Percentiles rank a stretch among this genome's conserved stretches.
These are phyloP conservation scores for Anthonomus grandis DNA, from an alignment of 1,140 invertebrate species.

Conservation along the genomic window DNA sequence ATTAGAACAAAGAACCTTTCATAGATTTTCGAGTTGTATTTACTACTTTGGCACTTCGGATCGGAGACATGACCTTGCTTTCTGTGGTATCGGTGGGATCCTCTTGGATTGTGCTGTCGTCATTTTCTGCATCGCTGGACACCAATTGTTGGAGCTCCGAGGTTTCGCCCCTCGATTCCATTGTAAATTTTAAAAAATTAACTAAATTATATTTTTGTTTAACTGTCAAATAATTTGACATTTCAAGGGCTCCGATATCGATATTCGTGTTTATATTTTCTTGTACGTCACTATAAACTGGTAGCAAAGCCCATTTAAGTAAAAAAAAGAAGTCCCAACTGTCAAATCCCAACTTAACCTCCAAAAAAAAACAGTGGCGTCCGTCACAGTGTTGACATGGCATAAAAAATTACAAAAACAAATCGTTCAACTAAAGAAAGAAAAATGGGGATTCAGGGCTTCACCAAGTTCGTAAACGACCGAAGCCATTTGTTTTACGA, in stretches of 20 bases:
- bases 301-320: too few relatives aligned
- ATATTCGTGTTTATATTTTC: too few relatives aligned
- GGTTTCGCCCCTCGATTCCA: constrained; percentile 47
- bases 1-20: background rate
- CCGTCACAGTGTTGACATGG: too few relatives aligned
- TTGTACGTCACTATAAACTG: too few relatives aligned
- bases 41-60: constrained; percentile 45
- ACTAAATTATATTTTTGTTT: too few relatives aligned
- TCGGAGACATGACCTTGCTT: constrained; percentile 45
- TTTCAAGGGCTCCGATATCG: too few relatives aligned
- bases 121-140: constrained; percentile 47
- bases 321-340: too few relatives aligned
- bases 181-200: constrained; percentile 19
- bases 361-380: too few relatives aligned
- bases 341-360: too few relatives aligned
- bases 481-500: constrained; percentile 64
- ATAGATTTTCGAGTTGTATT: constrained; percentile 1
- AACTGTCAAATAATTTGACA: too few relatives aligned
- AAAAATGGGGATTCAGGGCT: constrained; percentile 76
- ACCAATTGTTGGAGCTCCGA: constrained; percentile 48
- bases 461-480: constrained; percentile 73
- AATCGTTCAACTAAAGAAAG: too few relatives aligned
- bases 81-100: constrained; percentile 43
- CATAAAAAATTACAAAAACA: too few relatives aligned
- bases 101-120: constrained; percentile 47